Evolutionary conservation across 2,888 invertebrate species (phyloP), one percentile per base, ranked within the genome.

Genomic region (Rhabditoides inermis): DNA sequence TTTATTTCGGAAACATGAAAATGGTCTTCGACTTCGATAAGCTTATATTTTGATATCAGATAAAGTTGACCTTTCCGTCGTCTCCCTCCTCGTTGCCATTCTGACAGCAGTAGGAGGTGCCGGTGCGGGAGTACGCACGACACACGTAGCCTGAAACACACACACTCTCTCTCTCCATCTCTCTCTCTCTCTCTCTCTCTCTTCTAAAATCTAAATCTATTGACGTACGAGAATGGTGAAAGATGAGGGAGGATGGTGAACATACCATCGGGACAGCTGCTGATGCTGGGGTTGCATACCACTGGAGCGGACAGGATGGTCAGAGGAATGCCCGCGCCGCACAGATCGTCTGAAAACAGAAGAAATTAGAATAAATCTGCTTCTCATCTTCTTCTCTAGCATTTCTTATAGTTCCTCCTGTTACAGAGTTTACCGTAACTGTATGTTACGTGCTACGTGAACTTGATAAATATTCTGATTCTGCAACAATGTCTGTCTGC

Each of bases 81-180:
- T 37, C 30, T 36, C 37, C 30, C 46, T 41, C 37, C 25, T 12
- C 23, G 12, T 18, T 15, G 2, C 15, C 3, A 25, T 60, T 62
- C 45, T 73, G 71, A 50, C 74, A 74, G 45, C 74, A 74, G 51
- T 75, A 75, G 26, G 72, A 69, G 2, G 69, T 73, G 1, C 74
- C 74, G 12, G 74, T 75, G 10, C 69, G 58, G 39, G 68, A 65
- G 51, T 74, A 75, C 55, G 70, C 58, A 10, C 68, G 72, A 53
- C 74, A 74, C 18, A 61, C 60, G 56, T 72, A 73, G 26, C 73
- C 73, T 72, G 35, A 35, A 65, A 56, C 40, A 53, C 39, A 36
- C 1, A 25, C n/a, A n/a, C n/a, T n/a, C n/a, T n/a, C n/a, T n/a
- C n/a, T n/a, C n/a, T n/a, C n/a, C n/a, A n/a, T n/a, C n/a, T n/a